These are phyloP conservation scores for Limnephilus marmoratus DNA, from an alignment of 2,888 invertebrate genomes.

Conservation along the genomic window DNA sequence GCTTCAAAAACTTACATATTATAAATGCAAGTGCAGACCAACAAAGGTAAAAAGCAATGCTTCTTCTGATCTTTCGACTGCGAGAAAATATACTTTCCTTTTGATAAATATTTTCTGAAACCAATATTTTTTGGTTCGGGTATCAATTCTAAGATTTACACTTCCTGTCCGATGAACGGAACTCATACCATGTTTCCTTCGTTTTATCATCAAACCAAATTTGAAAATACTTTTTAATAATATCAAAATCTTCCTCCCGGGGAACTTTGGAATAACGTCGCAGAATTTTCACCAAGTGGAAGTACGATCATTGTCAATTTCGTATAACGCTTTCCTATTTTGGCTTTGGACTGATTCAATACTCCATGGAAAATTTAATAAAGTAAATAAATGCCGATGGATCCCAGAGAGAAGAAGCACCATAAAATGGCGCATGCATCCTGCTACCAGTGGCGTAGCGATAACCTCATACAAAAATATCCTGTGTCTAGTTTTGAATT, in stretches of 20 bases:
- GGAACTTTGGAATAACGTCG: neutral
- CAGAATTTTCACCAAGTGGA: neutral
- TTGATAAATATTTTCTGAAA: too few relatives aligned
- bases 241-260: neutral
- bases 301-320: neutral
- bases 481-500: too few relatives aligned
- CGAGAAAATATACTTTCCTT: too few relatives aligned
- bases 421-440: slow-evolving; percentile 38
- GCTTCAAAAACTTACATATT: too few relatives aligned
- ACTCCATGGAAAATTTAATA: slow-evolving; percentile 19
- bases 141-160: too few relatives aligned
- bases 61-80: too few relatives aligned
- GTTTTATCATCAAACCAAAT: neutral
- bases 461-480: neutral
- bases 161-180: neutral
- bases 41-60: too few relatives aligned
- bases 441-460: slow-evolving; percentile 3
- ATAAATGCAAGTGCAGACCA: too few relatives aligned
- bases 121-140: too few relatives aligned
- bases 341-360: slow-evolving; percentile 4
- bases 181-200: neutral
- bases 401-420: neutral
- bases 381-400: slow-evolving; percentile 36
- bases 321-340: neutral
- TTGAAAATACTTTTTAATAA: neutral